phyloP scores from a whole-genome alignment of 2,113 vertebrate genomes.

The Copsychus sechellarum region DNA sequence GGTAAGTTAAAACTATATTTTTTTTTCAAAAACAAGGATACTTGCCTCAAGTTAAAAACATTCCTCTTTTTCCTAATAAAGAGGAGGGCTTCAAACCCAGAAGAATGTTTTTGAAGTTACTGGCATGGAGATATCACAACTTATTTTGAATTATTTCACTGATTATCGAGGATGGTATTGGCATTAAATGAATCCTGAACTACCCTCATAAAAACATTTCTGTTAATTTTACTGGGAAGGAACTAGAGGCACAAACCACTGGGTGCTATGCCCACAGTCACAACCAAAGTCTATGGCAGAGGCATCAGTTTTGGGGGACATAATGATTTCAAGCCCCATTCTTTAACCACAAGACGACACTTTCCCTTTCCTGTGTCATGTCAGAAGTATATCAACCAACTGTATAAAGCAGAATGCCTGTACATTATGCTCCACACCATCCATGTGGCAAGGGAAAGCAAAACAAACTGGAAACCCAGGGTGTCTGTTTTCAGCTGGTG shows the following conservation, averaged over 20 bases:
- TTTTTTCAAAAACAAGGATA: neutral
- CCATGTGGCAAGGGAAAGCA: neutral
- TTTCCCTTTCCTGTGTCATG: neutral
- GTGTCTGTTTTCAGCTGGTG: neutral
- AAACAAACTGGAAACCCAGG: neutral
- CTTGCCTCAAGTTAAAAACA: neutral
- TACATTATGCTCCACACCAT: neutral
- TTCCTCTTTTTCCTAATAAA: neutral
- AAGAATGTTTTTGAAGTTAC: neutral
- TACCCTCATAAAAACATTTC: neutral
- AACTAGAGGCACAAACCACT: neutral
- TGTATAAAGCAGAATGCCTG: neutral
- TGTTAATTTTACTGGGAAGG: neutral
- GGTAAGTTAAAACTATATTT: fast-evolving
- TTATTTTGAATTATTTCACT: neutral
- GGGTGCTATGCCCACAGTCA: neutral
- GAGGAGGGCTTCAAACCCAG: neutral
- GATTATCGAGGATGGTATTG: neutral
- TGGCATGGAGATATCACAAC: neutral
- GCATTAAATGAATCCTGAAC: neutral
- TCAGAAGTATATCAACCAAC: neutral
- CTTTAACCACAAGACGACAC: neutral
- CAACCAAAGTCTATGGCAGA: neutral
- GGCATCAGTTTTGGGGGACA: neutral
- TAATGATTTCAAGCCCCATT: neutral